Base-by-base conservation (phyloP, 1,140 invertebrate genomes). In the Calephelis virginiensis region DNA sequence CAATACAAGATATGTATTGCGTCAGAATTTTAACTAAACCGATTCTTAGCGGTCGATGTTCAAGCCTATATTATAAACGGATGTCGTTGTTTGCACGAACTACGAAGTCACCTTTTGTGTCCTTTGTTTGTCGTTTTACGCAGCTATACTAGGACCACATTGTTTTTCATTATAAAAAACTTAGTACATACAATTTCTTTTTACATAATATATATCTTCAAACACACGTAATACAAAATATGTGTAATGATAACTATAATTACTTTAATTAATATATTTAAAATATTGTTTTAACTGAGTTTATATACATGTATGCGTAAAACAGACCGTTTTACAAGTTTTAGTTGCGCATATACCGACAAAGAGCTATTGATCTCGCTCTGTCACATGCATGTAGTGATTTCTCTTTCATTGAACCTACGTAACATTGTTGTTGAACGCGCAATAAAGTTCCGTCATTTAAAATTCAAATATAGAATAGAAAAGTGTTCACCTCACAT, bases 321-420 rank as follows among this genome's bases (percentile, higher is more conserved):
- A 59, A 59, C 53, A 6, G 28, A 59, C n/a, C 53, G 53, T 59
- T 37, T 38, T 17, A 37, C 10, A 2, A 59, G 56, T 12, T 59
- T 38, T 40, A 28, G 12, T 37, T 38, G 53, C 53, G 53, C 53
- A 59, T 59, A 11, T 59, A 40, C 37, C 28, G 12, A 59, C 37
- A 59, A 59, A 59, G 28, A 59, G 56, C 56, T 40, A 38, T 59
- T 59, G 56, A 59, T 59, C 56, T 59, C 56, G 28, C 56, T 59
- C 56, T 37, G 11, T 37, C 37, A 38, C 8, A 38, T 59, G 8
- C 3, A 8, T 2, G 12, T 38, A 6, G 37, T 38, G 40, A 38
- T 59, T 37, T 59, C 56, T 59, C 56, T 38, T 38, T 59, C 56
- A 38, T 38, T 12, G 14, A 59, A 59, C 37, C 37, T 59, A 40